Evolutionary conservation across 2,113 vertebrate species (phyloP).

Genomic region (Anhinga anhinga): DNA sequence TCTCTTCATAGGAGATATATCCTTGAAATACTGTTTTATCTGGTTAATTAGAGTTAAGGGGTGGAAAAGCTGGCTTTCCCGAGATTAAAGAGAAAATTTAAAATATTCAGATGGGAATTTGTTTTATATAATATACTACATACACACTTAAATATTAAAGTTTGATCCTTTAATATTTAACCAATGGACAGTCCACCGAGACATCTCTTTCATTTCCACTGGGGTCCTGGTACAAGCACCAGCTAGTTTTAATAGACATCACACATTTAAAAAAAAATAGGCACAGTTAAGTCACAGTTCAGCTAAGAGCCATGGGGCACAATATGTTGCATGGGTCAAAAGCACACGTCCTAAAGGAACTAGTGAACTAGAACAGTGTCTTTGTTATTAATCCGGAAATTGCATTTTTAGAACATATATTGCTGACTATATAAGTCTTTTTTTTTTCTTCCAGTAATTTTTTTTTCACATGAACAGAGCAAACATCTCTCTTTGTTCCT

Average conservation of each 20-base stretch:
- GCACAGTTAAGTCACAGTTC: conserved; percentile 68
- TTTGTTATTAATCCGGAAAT: conserved; percentile 85
- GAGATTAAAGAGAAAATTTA: conserved; percentile 26
- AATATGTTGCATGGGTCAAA: conserved; percentile 80
- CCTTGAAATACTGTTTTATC: conserved; percentile 49
- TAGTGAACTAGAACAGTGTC: conserved; percentile 67
- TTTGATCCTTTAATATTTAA: conserved; percentile 75
- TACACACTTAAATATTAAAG: conserved; percentile 73
- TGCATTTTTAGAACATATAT: conserved; percentile 82
- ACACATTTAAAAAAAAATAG: conserved; percentile 68
- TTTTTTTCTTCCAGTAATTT: conserved; percentile 56
- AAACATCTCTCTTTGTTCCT: conserved; percentile 49
- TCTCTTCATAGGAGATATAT: conserved; percentile 52
- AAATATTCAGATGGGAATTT: conserved; percentile 58
- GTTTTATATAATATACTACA: conserved; percentile 49
- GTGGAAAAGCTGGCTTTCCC: neutral
- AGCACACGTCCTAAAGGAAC: conserved; percentile 76
- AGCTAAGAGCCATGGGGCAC: conserved; percentile 80
- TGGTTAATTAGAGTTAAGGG: conserved; percentile 37
- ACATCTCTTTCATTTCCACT: conserved; percentile 72
- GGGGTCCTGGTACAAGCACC: conserved; percentile 56
- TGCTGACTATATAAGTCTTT: conserved; percentile 71
- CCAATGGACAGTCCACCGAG: conserved; percentile 57
- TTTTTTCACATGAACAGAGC: conserved; percentile 55
- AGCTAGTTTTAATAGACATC: conserved; percentile 76